These are phyloP conservation scores for Trachymyrmex septentrionalis DNA, from an alignment of 1,140 invertebrate genomes.

Conservation along the genomic window DNA sequence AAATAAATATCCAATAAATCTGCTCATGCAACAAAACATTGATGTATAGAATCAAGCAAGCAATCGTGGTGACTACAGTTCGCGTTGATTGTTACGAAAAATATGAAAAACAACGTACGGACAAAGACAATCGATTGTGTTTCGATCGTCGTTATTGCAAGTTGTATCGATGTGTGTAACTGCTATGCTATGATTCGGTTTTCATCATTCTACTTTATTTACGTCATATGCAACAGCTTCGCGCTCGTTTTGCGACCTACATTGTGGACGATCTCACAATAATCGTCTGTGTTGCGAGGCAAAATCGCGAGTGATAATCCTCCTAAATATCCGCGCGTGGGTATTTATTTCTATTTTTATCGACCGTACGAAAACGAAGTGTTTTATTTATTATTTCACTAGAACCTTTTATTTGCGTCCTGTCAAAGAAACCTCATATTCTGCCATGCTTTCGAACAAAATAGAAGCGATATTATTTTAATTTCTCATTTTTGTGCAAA, in stretches of 20 bases:
- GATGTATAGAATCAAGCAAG: background rate
- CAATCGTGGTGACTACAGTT: background rate
- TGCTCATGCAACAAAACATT: background rate
- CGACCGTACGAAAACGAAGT: background rate
- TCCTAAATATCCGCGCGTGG: background rate
- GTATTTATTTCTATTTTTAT: conserved; percentile 13
- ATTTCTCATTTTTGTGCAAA: background rate
- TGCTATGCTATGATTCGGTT: conserved; percentile 17
- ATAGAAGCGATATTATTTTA: background rate
- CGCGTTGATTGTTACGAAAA: conserved; percentile 26
- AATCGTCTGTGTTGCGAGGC: conserved; percentile 21
- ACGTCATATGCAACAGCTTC: background rate
- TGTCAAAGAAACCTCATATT: conserved; percentile 1
- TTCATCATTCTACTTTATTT: conserved; percentile 62
- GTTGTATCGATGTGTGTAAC: background rate
- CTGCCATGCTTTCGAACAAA: background rate
- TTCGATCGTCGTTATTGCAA: conserved; percentile 47
- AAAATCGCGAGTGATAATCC: conserved; percentile 39
- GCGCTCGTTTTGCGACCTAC: conserved; percentile 34
- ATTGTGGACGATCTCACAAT: conserved; percentile 37
- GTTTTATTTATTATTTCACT: conserved; percentile 16
- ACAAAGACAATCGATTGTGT: conserved; percentile 56
- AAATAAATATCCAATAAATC: conserved; percentile 61
- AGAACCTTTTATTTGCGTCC: background rate
- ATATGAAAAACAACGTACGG: conserved; percentile 29